Evolutionary conservation across 2,797 vertebrate genomes (phyloP).

Genomic region (Myoxocephalus aenaeus): DNA sequence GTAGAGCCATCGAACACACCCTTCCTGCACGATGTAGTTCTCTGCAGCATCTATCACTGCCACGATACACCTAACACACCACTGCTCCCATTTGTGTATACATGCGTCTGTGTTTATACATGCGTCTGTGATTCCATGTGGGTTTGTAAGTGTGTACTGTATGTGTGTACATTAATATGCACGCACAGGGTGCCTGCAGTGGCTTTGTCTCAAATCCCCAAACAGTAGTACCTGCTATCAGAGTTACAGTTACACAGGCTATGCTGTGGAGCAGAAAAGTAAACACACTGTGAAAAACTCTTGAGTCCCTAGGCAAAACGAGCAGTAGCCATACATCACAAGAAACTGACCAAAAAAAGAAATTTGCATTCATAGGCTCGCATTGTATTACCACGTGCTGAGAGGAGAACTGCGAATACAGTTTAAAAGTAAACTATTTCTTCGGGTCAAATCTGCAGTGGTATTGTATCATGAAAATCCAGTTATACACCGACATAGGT

Average conservation of each 20-base stretch:
- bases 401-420: slow-evolving; percentile 33
- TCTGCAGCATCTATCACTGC: slow-evolving; percentile 71
- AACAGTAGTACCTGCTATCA: slow-evolving; percentile 61
- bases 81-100: not conserved
- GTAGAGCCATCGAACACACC: slow-evolving; percentile 31
- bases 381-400: slow-evolving; percentile 13
- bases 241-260: slow-evolving; percentile 58
- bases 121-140: slow-evolving; percentile 16
- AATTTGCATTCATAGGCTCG: slow-evolving; percentile 54
- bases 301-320: slow-evolving; percentile 58
- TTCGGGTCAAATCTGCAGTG: not conserved
- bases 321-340: slow-evolving; percentile 72
- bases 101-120: not conserved
- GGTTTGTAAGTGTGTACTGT: not conserved
- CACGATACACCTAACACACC: slow-evolving; percentile 33
- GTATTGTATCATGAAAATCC: not conserved
- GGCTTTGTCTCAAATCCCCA: slow-evolving; percentile 63
- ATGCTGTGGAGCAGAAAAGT: slow-evolving; percentile 59
- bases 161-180: slow-evolving; percentile 27
- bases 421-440: slow-evolving; percentile 25
- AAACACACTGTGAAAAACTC: slow-evolving; percentile 67
- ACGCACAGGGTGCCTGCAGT: slow-evolving; percentile 16
- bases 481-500: not conserved
- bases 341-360: slow-evolving; percentile 66
- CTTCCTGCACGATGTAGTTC: slow-evolving; percentile 38